Evolutionary conservation across 2,888 invertebrate species (phyloP), one percentile per base, ranked within the genome.

Genomic region (Branchipolynoe longqiensis): DNA sequence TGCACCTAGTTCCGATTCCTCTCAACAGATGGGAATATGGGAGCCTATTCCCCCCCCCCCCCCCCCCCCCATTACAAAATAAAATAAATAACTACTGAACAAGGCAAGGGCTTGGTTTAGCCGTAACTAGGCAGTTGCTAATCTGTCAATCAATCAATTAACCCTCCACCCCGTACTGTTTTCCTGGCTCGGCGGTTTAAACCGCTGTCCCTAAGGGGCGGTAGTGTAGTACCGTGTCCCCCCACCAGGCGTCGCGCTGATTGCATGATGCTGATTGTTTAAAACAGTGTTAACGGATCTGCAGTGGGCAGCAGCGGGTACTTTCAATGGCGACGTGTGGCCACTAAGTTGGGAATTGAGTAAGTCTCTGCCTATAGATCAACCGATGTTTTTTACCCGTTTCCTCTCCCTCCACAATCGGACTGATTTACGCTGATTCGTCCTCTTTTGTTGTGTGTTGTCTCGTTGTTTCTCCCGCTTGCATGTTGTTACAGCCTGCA

Each of bases 301-400:
- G 28, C 73, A n/a, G 56, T 84, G 31, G 85, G 85, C 28, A 85
- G 83, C 83, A 84, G 83, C 6, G 92, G 92, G 78, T 91, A 92
- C 88, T 91, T 92, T 83, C 97, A 97, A 95, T 97, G 97, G 97
- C 96, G 97, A 94, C 96, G 97, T 95, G 97, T 97, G 94, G 97
- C 97, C 94, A 97, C 97, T 95, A 97, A 97, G 95, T 96, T 97
- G 94, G 97, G 97, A 96, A 97, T 97, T 95, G 97, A 97, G 97
- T 97, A 97, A 97, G 97, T 97, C 73, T 41, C 14, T 69, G 69
- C 69, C 69, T 69, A 69, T 33, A 58, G 58, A n/a, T 69, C 36
- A 31, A 31, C 69, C 38, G 36, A 69, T 69, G 69, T 69, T 69
- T 33, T 14, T 36, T 33, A 33, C 69, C 36, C 62, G 22, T 69